A percentile compares a stretch with the other conserved stretches of the same genome.
Evolutionary conservation across 2,113 vertebrate genomes (phyloP).

Genomic region (Acanthisitta chloris): DNA sequence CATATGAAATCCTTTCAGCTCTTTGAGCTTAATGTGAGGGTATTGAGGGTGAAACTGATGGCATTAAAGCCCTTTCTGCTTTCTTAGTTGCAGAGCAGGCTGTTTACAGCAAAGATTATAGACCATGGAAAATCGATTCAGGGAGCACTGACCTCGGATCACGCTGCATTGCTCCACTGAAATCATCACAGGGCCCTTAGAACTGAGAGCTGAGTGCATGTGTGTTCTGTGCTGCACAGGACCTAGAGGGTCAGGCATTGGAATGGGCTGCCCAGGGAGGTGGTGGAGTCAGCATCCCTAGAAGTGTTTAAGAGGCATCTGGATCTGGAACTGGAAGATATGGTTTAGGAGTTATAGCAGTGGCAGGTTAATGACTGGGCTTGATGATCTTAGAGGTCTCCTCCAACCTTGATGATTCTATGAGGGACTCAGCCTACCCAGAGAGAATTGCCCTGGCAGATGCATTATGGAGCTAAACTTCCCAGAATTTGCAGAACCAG

Average conservation of each 20-base stretch:
- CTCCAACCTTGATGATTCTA: too few relatives aligned
- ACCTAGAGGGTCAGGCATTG: too few relatives aligned
- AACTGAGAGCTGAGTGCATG: background rate
- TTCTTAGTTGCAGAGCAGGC: background rate
- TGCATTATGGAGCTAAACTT: background rate
- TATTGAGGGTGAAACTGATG: slow-evolving; percentile 20
- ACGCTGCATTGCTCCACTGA: background rate
- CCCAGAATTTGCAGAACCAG: background rate
- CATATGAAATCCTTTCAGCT: background rate
- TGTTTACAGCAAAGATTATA: slow-evolving; percentile 39
- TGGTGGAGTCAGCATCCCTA: too few relatives aligned
- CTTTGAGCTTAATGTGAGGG: background rate
- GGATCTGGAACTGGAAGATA: too few relatives aligned
- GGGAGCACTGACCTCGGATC: background rate
- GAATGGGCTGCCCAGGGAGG: too few relatives aligned
- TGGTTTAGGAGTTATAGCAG: too few relatives aligned
- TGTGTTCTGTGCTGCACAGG: background rate
- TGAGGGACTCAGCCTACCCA: background rate
- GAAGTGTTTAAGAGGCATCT: too few relatives aligned
- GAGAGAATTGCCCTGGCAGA: background rate
- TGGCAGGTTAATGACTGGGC: too few relatives aligned
- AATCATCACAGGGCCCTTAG: background rate
- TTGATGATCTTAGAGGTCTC: too few relatives aligned
- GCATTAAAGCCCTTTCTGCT: slow-evolving; percentile 31
- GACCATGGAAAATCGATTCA: slow-evolving; percentile 26